Percentiles rank a stretch among this genome's conserved stretches.
phyloP scores from a whole-genome alignment of 2,797 vertebrate genomes.

The Phoebastria nigripes region DNA sequence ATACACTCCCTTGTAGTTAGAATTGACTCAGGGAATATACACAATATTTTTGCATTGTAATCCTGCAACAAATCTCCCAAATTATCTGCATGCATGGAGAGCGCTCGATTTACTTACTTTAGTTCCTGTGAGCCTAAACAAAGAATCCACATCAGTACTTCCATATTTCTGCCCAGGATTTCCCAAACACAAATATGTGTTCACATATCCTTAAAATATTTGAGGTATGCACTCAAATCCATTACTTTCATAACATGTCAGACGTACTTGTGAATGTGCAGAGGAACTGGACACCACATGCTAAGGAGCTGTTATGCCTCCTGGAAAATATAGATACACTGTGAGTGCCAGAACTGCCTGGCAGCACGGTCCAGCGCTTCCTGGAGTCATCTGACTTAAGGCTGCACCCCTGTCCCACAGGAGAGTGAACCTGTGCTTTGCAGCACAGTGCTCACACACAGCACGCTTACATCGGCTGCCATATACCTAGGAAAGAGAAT shows the following conservation, averaged over 20 bases:
- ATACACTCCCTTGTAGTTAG: neutral
- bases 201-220: slow-evolving; percentile 32
- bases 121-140: neutral
- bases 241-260: slow-evolving; percentile 17
- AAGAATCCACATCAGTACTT: neutral
- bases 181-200: slow-evolving; percentile 11
- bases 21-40: neutral
- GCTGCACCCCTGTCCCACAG: neutral
- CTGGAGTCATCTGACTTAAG: neutral
- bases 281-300: slow-evolving; percentile 29
- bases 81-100: neutral
- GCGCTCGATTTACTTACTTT: neutral
- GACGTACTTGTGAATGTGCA: neutral
- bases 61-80: neutral
- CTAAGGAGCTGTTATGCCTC: neutral
- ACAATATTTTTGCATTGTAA: neutral
- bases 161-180: neutral
- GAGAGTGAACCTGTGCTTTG: neutral
- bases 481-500: fast-evolving
- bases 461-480: fast-evolving
- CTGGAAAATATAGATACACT: neutral
- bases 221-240: slow-evolving; percentile 35
- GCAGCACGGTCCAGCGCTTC: neutral
- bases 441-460: neutral
- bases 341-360: neutral